phyloP scores from a whole-genome alignment of 2,797 vertebrate species.

The Phaenicophaeus curvirostris region DNA sequence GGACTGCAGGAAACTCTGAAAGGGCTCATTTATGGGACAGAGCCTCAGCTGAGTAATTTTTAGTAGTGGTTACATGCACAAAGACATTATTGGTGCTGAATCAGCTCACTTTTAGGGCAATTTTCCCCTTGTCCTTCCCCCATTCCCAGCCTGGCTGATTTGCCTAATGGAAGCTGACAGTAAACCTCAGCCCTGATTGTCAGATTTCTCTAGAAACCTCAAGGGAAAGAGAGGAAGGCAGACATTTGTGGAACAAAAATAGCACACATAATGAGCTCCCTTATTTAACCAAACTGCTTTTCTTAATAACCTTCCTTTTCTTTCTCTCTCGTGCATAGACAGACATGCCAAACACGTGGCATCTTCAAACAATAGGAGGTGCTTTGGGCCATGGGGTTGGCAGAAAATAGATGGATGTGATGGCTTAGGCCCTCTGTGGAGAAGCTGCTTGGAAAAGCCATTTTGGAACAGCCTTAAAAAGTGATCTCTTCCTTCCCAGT shows the following conservation, averaged over 20 bases:
- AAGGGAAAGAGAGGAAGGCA: conserved; percentile 56
- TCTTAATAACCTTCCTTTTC: conserved; percentile 43
- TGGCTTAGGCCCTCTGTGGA: neutral
- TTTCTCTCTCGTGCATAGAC: neutral
- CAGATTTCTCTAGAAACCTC: conserved; percentile 75
- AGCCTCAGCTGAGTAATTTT: neutral
- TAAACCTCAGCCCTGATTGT: conserved; percentile 74
- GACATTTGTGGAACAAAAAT: conserved; percentile 74
- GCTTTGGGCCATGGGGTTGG: neutral
- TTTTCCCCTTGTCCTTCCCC: neutral
- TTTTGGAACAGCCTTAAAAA: neutral
- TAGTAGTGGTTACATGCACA: neutral
- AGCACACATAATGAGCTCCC: conserved; percentile 72
- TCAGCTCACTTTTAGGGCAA: conserved; percentile 63
- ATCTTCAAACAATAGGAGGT: neutral
- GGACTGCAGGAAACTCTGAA: neutral
- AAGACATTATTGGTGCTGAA: conserved; percentile 31
- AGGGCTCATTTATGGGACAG: neutral
- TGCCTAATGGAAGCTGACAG: conserved; percentile 79
- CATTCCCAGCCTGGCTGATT: conserved; percentile 57
- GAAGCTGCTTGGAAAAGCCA: neutral
- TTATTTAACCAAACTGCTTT: conserved; percentile 71
- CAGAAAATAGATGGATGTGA: neutral
- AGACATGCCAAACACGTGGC: neutral
- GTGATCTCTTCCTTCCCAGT: neutral